Evolutionary conservation across 2,113 vertebrate species (phyloP).

Genomic region (zebrafish (Danio rerio)): DNA sequence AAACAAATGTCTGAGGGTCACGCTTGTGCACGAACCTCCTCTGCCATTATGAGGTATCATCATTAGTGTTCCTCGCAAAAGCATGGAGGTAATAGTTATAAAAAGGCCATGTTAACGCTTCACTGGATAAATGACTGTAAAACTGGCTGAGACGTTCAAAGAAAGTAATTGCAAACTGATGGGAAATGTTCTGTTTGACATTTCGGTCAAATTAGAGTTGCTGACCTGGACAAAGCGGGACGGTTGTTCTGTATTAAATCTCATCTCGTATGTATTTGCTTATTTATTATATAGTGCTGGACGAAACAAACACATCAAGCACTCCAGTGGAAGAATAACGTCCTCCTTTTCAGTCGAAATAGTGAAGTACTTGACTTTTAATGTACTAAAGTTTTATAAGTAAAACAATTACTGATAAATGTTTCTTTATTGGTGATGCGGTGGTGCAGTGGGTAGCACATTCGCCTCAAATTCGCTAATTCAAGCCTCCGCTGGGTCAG

Average conservation of each 20-base stretch:
- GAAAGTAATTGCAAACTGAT: not conserved
- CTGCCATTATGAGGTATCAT: constrained; percentile 6
- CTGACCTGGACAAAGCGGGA: constrained; percentile 2
- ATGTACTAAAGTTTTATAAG: too few species aligned
- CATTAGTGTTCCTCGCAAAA: constrained; percentile 1
- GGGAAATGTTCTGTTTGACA: not conserved
- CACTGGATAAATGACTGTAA: constrained; percentile 1
- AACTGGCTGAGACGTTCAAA: not conserved
- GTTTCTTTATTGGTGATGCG: too few species aligned
- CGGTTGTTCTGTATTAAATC: not conserved
- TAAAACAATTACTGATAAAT: too few species aligned
- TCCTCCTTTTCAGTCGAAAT: too few species aligned
- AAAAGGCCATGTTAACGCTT: constrained; percentile 1
- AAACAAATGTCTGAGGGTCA: constrained; percentile 29
- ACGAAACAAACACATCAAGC: too few species aligned
- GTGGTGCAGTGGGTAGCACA: too few species aligned
- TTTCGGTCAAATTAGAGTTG: constrained; percentile 4
- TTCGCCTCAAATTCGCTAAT: too few species aligned
- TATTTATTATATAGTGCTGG: not conserved
- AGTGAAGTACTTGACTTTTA: too few species aligned
- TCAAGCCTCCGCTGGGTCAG: too few species aligned
- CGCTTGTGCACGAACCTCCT: not conserved
- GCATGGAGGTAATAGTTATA: not conserved
- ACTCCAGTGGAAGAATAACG: too few species aligned
- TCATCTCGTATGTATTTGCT: not conserved